Conservation (phyloP, 2,888 invertebrate genomes). For the Aricia artaxerxes region DNA sequence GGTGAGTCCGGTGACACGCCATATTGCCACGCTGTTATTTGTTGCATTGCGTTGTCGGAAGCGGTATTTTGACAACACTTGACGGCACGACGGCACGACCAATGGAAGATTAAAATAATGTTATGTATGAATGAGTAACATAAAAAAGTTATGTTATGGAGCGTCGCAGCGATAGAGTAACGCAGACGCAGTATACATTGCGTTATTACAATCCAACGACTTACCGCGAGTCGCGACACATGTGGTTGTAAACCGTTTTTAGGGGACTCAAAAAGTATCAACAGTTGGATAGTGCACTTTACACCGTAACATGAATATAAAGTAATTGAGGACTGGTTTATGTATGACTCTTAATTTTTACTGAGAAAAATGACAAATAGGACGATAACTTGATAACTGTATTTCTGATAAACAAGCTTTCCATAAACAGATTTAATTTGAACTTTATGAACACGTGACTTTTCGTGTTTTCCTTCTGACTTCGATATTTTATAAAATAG, state of each 20-base stretch:
- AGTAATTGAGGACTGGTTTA: not conserved
- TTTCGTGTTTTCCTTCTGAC: not conserved
- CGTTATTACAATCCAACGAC: not conserved
- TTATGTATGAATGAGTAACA: too few relatives aligned
- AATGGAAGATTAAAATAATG: too few relatives aligned
- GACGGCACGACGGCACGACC: too few relatives aligned
- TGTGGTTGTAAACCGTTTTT: not conserved
- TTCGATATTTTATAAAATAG: not conserved
- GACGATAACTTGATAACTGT: conserved; percentile 17
- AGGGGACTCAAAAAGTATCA: not conserved
- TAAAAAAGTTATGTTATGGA: too few relatives aligned
- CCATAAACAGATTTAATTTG: not conserved
- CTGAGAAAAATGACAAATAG: conserved; percentile 6
- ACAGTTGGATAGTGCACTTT: not conserved
- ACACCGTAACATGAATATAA: not conserved
- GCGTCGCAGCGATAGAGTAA: not conserved
- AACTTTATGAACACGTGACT: not conserved
- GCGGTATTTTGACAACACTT: too few relatives aligned
- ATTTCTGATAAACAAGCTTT: not conserved
- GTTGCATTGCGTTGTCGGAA: too few relatives aligned
- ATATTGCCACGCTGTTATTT: too few relatives aligned
- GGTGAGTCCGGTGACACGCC: too few relatives aligned
- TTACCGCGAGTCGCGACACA: not conserved
- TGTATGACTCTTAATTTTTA: not conserved
- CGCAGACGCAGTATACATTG: not conserved